Percentiles rank a stretch among this genome's conserved stretches.
These are phyloP conservation scores for Agrochola lota DNA, from an alignment of 2,888 invertebrate genomes.

Conservation along the genomic window DNA sequence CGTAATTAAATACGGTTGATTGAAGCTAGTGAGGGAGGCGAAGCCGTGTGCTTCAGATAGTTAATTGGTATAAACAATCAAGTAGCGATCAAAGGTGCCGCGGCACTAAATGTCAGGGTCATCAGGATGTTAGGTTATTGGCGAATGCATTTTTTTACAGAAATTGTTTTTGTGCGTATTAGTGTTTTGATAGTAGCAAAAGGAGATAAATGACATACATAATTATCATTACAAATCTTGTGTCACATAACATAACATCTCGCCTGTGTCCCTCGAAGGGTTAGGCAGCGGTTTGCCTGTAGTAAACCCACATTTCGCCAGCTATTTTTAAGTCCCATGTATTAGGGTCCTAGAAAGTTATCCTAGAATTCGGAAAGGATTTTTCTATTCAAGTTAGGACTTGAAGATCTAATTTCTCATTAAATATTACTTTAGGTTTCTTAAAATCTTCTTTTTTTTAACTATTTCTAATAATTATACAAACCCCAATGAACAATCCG, in stretches of 20 bases:
- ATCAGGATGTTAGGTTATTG: slow-evolving; percentile 48
- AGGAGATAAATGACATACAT: neutral
- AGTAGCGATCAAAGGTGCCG: slow-evolving; percentile 75
- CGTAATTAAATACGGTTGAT: slow-evolving; percentile 65
- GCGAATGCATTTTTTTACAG: slow-evolving; percentile 20
- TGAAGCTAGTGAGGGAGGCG: slow-evolving; percentile 55
- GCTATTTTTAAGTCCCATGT: too few species aligned
- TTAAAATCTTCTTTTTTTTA: neutral
- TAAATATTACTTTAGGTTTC: neutral
- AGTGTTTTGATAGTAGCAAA: too few species aligned
- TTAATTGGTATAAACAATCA: slow-evolving; percentile 69
- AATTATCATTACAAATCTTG: neutral
- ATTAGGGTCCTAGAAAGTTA: neutral
- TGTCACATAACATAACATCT: too few species aligned
- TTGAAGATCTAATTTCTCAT: neutral
- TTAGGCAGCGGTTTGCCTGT: too few species aligned
- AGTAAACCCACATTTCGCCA: too few species aligned
- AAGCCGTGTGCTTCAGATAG: slow-evolving; percentile 60
- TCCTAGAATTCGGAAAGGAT: neutral
- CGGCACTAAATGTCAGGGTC: slow-evolving; percentile 68
- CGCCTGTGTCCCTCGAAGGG: too few species aligned
- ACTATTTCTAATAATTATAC: neutral
- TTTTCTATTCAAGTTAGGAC: neutral
- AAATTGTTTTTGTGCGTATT: neutral
- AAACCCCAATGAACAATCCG: neutral